phyloP scores from a whole-genome alignment of 2,888 invertebrate genomes.

The Aphidoletes aphidimyza region DNA sequence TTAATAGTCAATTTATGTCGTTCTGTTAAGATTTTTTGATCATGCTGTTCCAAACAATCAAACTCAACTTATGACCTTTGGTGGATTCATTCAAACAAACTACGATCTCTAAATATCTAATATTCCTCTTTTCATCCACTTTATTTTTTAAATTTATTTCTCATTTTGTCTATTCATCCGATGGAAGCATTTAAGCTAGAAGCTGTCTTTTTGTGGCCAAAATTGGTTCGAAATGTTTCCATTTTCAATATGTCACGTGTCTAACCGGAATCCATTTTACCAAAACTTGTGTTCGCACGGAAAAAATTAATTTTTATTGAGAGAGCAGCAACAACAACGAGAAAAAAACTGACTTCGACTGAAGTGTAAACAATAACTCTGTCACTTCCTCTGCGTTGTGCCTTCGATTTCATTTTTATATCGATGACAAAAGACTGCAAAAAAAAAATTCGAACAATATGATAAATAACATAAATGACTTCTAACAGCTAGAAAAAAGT shows the following conservation, averaged over 20 bases:
- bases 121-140: no score
- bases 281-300: constrained; percentile 42
- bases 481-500: neutral
- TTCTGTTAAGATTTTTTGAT: no score
- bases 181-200: no score
- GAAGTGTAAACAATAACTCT: neutral
- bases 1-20: no score
- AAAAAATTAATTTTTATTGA: constrained; percentile 41
- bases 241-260: neutral
- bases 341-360: neutral
- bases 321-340: neutral
- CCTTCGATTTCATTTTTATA: neutral
- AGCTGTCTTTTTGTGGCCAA: neutral
- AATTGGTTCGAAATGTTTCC: neutral
- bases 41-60: no score
- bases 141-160: no score
- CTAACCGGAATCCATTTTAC: neutral
- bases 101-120: no score
- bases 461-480: neutral
- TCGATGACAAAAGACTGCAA: neutral
- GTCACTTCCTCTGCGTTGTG: neutral
- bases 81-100: no score
- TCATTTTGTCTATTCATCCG: no score
- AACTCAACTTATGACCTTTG: no score
- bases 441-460: constrained; percentile 31